Evolutionary conservation across 53 echinoderm and acorn worm genomes (phyloP), one percentile per base, ranked within the genome.

Genomic region (Holothuria leucospilota): DNA sequence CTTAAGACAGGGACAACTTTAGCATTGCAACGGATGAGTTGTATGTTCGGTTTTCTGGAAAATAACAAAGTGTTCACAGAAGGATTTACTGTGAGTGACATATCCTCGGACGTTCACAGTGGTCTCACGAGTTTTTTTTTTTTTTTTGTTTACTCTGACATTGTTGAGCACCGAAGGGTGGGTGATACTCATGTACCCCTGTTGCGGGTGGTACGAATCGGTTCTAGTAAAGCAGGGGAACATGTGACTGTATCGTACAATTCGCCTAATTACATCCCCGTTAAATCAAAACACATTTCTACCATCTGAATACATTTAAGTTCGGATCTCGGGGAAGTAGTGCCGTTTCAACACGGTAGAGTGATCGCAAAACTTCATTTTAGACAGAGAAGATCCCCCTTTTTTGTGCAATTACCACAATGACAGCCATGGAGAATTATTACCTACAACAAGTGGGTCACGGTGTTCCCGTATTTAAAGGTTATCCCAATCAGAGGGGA

Each of bases 401-500:
- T 6, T 27, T 85, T 69, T 23, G 29, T 85, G 14, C 68, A 69
- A 69, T 18, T 15, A 42, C 20, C 12, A 21, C 28, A 20, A 16
- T 23, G 11, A 18, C 49, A 34, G 49, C 20, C 25, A 40, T 28
- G 16, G 70, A 69, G 13, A 28, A 85, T 51, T 69, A 84, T 40
- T 60, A 60, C 34, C 16, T 83, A 34, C 30, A 59, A 21, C 81
- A 80, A 80, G 81, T 58, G 8, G 81, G 81, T 34, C 34, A 34
- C 34, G 34, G 34, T 34, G 34, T 34, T 34, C 34, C 34, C 34
- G 34, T 34, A 34, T 34, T 34, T 34, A 14, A 24, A 13, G 78
- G 78, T 18, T 39, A 21, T 62, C 62, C 20, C 23, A 21, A 23
- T 21, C 89, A 89, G 29, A 62, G 69, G 27, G 89, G 89, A 8